Evolutionary conservation across 2,797 vertebrate species (phyloP).

Genomic region (Brachyalestes nurse): DNA sequence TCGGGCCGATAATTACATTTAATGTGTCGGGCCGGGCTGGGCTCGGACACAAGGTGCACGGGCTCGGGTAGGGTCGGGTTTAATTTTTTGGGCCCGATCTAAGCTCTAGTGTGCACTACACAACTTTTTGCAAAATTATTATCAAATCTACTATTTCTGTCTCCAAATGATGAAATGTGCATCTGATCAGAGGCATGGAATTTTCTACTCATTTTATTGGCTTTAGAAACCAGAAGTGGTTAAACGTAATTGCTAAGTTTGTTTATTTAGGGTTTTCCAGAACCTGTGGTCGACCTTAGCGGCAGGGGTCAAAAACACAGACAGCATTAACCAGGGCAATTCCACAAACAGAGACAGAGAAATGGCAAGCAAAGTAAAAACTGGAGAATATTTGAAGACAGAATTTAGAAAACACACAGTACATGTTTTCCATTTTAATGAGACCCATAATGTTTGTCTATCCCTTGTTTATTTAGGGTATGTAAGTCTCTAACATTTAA

Average conservation of each 20-base stretch:
- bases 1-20: too few species aligned
- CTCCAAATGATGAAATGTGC: conserved; percentile 8
- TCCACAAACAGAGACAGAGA: not conserved
- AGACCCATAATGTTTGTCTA: too few species aligned
- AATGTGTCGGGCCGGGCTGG: too few species aligned
- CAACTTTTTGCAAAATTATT: conserved; percentile 7
- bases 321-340: not conserved
- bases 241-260: not conserved
- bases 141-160: conserved; percentile 15
- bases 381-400: not conserved
- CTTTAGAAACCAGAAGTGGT: conserved; percentile 5
- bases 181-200: not conserved
- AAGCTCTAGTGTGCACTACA: too few species aligned
- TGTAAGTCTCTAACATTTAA: too few species aligned
- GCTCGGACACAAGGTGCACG: too few species aligned
- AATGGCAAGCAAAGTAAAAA: not conserved
- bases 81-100: too few species aligned
- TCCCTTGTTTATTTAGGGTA: too few species aligned
- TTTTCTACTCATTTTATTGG: not conserved
- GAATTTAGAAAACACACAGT: too few species aligned
- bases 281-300: not conserved
- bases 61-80: too few species aligned
- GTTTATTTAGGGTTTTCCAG: conserved; percentile 16
- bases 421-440: too few species aligned
- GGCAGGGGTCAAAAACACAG: conserved; percentile 8